A percentile compares a stretch with the other conserved stretches of the same genome.
Conservation (phyloP, 2,797 vertebrate genomes). For the Sebastolobus altivelis region DNA sequence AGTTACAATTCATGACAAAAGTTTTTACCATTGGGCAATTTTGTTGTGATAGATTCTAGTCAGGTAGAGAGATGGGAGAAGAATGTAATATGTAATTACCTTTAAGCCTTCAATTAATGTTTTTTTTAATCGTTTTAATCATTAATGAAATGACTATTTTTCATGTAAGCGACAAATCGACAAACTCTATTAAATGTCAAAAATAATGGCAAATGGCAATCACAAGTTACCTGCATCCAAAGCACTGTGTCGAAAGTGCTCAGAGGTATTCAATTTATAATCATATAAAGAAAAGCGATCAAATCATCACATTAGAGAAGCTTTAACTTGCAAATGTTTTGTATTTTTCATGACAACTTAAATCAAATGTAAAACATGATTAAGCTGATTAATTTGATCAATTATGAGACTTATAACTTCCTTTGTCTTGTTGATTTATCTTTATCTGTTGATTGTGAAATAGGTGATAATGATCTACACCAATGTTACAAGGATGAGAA, state of each 20-base stretch:
- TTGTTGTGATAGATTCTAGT: background rate
- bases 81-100: background rate
- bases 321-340: background rate
- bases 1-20: background rate
- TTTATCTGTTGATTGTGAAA: background rate
- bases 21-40: background rate
- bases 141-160: background rate
- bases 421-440: background rate
- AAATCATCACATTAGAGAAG: background rate
- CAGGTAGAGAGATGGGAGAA: background rate
- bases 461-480: background rate
- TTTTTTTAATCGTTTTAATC: background rate
- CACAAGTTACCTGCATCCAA: background rate
- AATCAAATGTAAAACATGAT: background rate
- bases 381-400: background rate
- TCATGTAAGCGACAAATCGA: too few species aligned
- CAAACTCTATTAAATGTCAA: background rate
- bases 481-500: slow-evolving; percentile 59
- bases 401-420: background rate
- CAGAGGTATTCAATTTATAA: background rate
- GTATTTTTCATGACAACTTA: background rate
- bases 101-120: background rate
- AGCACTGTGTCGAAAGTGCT: too few species aligned
- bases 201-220: background rate
- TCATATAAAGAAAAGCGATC: background rate